A percentile compares a stretch with the other conserved stretches of the same genome.
These are phyloP conservation scores for Schmidtea mediterranea DNA, from an alignment of 1,140 invertebrate genomes.

Conservation along the genomic window DNA sequence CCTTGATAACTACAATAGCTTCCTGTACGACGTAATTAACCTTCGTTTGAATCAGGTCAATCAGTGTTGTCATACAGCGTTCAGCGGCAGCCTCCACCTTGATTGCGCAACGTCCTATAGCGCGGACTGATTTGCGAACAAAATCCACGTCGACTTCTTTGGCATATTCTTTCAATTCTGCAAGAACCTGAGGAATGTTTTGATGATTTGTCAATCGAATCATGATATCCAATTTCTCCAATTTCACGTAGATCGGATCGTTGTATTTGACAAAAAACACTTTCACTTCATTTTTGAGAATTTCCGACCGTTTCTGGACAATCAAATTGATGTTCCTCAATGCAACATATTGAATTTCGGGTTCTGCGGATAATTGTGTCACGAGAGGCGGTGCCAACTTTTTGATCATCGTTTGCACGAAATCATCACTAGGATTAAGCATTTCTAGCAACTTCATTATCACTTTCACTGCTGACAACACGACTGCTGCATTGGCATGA, in stretches of 20 bases:
- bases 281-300: conserved; percentile 99
- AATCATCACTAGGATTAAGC: conserved; percentile 65
- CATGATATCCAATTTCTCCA: conserved; percentile 98
- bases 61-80: conserved; percentile 76
- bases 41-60: conserved; percentile 98
- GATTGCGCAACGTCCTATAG: conserved; percentile 92
- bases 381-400: conserved; percentile 94
- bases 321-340: conserved; percentile 93
- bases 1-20: conserved; percentile 94
- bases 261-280: conserved; percentile 99
- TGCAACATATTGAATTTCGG: conserved; percentile 94
- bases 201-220: conserved; percentile 84
- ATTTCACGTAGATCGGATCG: conserved; percentile 96
- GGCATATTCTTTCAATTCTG: conserved; percentile 89
- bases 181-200: conserved; percentile 90
- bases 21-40: conserved; percentile 98
- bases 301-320: conserved; percentile 90
- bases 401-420: conserved; percentile 69
- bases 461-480: conserved; percentile 77
- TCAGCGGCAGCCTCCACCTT: conserved; percentile 97
- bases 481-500: conserved; percentile 98
- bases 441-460: conserved; percentile 94
- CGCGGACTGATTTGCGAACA: conserved; percentile 67
- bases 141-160: conserved; percentile 99
- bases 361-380: conserved; percentile 81